Base-by-base conservation (phyloP, 1,140 invertebrate genomes). In the Argopecten irradians region DNA sequence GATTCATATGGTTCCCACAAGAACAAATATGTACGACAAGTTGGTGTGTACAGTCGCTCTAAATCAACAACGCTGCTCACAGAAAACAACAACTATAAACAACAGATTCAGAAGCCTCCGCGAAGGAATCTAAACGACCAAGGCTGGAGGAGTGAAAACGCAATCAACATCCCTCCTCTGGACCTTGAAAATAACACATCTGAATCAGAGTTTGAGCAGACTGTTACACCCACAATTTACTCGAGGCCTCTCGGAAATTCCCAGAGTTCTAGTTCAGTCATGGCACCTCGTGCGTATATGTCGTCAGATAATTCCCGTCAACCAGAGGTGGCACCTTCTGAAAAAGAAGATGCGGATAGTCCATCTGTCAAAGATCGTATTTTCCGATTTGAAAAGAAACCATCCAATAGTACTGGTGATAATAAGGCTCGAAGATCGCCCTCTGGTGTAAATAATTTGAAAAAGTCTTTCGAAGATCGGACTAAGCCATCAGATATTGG, bases 1-100 rank as follows among this genome's bases (percentile, higher is more conserved):
- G 93, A 93, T 84, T 94, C 94, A 5, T 94, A 93, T 86, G 91
- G 91, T 19, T 92, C 92, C 19, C 91, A 93, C 90, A 93, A 91
- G 86, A 93, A 90, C 71, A 92, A 91, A 34, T 86, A 87, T 35
- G 89, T 91, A 2, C 84, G 92, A 19, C 91, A 93, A 34, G 82
- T 91, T 3, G 94, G 94, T 0, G 91, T 90, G 28, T 94, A 94
- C 90, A 92, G 93, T 86, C 86, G 94, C 14, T 92, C 93, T 0
- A 87, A 89, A 22, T 93, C 94, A 19, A 91, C 92, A 13, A 89
- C 89, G 35, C 46, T 90, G 19, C 86, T 88, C 36, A 55, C 84
- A 19, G 90, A 91, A 46, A 86, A 85, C 9, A 90, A 90, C 41
- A 86, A 88, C 34, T 89, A 90, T 34, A 87, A 87, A 35, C 88